A percentile compares a stretch with the other conserved stretches of the same genome.
Conservation (phyloP, 2,113 vertebrate genomes). For the Glaucidium brasilianum region DNA sequence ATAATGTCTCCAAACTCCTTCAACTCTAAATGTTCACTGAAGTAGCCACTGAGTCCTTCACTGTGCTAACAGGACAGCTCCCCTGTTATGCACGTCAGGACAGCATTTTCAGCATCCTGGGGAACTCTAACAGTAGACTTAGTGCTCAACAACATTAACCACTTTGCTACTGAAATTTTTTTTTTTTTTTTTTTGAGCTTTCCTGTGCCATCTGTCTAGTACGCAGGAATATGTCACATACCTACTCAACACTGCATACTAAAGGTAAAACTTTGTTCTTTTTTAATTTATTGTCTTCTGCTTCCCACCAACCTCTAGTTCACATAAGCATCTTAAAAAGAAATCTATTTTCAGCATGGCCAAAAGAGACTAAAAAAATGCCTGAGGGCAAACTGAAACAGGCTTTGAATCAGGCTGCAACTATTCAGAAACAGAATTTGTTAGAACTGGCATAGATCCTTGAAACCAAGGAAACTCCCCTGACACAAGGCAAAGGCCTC, state of each 20-base stretch:
- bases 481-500: not conserved
- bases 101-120: not conserved
- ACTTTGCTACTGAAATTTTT: not conserved
- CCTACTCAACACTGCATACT: fast-evolving
- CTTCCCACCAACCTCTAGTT: not conserved
- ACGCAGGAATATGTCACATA: not conserved
- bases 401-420: not conserved
- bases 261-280: not conserved
- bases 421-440: not conserved
- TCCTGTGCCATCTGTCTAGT: not conserved
- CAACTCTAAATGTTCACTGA: not conserved
- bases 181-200: not conserved
- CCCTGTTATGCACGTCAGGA: fast-evolving
- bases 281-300: not conserved
- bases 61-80: not conserved
- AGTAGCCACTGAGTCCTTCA: not conserved
- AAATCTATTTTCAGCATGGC: not conserved
- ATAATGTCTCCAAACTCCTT: not conserved
- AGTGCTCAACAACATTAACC: not conserved
- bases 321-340: not conserved
- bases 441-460: not conserved
- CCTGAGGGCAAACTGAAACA: not conserved
- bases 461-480: not conserved
- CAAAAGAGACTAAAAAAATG: not conserved
- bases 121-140: not conserved